Conservation (phyloP, 1,140 invertebrate species). For the Pseudomyrmex flavicornis region DNA sequence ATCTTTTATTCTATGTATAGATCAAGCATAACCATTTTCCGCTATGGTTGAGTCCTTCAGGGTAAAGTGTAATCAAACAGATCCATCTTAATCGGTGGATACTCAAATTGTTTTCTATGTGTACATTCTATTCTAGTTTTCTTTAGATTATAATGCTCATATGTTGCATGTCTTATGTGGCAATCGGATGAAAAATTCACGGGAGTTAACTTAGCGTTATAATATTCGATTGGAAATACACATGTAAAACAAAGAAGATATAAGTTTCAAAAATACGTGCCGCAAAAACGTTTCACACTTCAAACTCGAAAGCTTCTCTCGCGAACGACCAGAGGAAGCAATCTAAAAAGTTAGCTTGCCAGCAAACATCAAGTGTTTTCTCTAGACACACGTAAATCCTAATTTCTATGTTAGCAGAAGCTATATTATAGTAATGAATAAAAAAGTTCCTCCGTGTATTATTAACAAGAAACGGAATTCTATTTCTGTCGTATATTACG, state of each 20-base stretch:
- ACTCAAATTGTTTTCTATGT: background rate
- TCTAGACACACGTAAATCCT: slow-evolving; percentile 20
- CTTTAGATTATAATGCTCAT: too few species aligned
- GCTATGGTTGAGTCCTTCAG: slow-evolving; percentile 69
- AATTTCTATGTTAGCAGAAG: slow-evolving; percentile 29
- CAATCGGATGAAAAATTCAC: too few species aligned
- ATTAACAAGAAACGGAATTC: background rate
- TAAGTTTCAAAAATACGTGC: slow-evolving; percentile 3
- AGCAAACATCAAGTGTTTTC: slow-evolving; percentile 7
- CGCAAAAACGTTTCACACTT: background rate
- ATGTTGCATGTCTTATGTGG: too few species aligned
- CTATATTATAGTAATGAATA: background rate
- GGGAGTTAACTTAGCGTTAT: background rate
- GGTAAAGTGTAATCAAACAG: slow-evolving; percentile 39
- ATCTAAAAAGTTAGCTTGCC: slow-evolving; percentile 29
- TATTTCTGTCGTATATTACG: slow-evolving; percentile 1
- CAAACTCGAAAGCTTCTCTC: background rate
- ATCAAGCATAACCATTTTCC: slow-evolving; percentile 74
- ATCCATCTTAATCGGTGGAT: background rate
- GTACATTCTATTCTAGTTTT: background rate
- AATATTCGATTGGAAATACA: background rate
- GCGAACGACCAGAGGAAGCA: slow-evolving; percentile 1
- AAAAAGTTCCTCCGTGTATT: background rate
- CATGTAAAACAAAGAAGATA: background rate
- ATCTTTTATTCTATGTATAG: slow-evolving; percentile 66